Percentiles rank a stretch among this genome's conserved stretches.
Conservation (phyloP, 2,113 vertebrate species). For the Sturnira hondurensis region DNA sequence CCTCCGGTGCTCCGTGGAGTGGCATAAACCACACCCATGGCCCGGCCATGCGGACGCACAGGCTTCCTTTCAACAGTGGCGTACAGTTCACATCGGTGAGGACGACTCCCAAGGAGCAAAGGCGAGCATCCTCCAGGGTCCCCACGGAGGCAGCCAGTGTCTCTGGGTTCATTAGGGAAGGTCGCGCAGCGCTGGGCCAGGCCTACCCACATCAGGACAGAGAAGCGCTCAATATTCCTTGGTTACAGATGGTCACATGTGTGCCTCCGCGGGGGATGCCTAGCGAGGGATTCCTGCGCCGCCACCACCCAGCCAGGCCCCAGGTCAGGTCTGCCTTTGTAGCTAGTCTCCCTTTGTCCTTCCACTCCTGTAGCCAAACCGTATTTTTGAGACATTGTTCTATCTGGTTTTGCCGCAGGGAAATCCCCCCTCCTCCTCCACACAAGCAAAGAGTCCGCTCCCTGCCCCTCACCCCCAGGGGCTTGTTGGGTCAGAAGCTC, state of each 20-base stretch:
- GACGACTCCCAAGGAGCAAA: background rate
- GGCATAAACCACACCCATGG: background rate
- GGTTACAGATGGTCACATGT: background rate
- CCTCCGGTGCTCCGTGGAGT: background rate
- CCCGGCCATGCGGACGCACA: background rate
- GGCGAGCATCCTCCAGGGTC: rapidly evolving
- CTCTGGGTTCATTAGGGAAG: background rate
- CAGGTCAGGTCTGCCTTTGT: background rate
- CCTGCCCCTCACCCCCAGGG: background rate
- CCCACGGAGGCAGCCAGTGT: background rate
- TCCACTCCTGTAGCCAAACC: background rate
- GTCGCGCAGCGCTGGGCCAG: rapidly evolving
- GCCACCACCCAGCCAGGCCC: too few species aligned
- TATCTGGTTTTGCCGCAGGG: background rate
- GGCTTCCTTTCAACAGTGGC: background rate
- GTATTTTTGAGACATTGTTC: background rate
- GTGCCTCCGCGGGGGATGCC: rapidly evolving
- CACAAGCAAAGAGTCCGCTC: background rate
- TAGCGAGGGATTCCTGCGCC: rapidly evolving
- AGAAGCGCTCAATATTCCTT: background rate
- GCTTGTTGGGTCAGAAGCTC: background rate
- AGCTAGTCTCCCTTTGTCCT: background rate
- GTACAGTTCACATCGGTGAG: background rate
- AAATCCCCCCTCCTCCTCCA: background rate
- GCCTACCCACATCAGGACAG: background rate